phyloP scores from a whole-genome alignment of 2,797 vertebrate genomes.

The Cuculus canorus region DNA sequence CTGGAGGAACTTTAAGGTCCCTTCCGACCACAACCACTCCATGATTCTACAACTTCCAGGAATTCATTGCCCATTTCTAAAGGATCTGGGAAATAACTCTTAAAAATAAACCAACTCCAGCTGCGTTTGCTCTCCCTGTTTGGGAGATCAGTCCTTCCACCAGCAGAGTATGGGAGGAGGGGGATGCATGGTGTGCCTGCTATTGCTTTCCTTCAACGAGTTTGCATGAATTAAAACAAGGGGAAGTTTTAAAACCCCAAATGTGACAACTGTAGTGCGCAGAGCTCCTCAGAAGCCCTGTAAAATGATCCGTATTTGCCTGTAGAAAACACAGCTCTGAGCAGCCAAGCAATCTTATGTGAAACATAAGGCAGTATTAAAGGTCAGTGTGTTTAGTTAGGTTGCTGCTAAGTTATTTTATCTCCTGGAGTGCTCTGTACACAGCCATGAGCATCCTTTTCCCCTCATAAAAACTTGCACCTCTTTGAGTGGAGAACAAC shows the following conservation, averaged over 20 bases:
- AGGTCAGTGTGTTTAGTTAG: background rate
- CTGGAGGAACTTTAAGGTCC: no score
- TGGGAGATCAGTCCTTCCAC: background rate
- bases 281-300: background rate
- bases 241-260: background rate
- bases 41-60: background rate
- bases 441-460: background rate
- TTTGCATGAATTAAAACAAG: background rate
- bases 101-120: background rate
- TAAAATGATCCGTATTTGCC: background rate
- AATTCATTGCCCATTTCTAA: background rate
- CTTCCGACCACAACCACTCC: no score
- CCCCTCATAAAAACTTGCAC: background rate
- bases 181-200: no score
- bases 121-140: background rate
- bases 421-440: background rate
- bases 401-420: background rate
- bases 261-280: background rate
- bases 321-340: background rate
- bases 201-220: background rate
- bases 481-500: background rate
- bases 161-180: background rate
- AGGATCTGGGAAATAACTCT: background rate
- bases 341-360: background rate
- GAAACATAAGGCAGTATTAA: background rate